Evolutionary conservation across 2,113 vertebrate genomes (phyloP).

Genomic region (Trematocara nigrifrons): DNA sequence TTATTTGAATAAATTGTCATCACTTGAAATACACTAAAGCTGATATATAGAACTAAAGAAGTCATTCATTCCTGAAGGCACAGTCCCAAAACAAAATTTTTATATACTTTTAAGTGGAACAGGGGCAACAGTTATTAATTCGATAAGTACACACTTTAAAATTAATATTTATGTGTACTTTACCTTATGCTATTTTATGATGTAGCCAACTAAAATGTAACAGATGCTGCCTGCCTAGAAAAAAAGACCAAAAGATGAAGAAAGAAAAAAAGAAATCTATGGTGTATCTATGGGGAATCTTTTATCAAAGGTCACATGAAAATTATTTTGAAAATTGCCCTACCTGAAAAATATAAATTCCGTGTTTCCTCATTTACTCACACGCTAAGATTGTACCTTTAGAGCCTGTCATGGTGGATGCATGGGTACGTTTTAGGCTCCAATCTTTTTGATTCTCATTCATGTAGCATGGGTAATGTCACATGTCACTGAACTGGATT

Average conservation of each 20-base stretch:
- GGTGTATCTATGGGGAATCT: not conserved
- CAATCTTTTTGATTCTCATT: not conserved
- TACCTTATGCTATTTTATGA: not conserved
- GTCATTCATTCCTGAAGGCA: slow-evolving; percentile 30
- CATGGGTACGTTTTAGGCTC: not conserved
- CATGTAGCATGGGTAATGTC: not conserved
- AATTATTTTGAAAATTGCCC: not conserved
- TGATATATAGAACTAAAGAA: not conserved
- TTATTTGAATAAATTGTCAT: slow-evolving; percentile 53
- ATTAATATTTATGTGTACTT: not conserved
- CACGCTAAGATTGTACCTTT: not conserved
- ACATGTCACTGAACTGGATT: not conserved
- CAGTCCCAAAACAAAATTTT: not conserved
- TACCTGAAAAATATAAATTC: not conserved
- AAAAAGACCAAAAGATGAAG: not conserved
- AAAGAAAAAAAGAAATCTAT: not conserved
- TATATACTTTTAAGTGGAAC: not conserved
- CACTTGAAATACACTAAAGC: slow-evolving; percentile 35
- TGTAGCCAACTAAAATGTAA: not conserved
- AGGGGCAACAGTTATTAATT: not conserved
- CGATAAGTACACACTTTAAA: not conserved
- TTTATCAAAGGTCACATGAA: not conserved
- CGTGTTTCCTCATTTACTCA: not conserved
- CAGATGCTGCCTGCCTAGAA: not conserved
- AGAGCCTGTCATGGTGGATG: not conserved